Base-by-base conservation (phyloP, 2,113 vertebrate genomes). In the Butorides virescens region DNA sequence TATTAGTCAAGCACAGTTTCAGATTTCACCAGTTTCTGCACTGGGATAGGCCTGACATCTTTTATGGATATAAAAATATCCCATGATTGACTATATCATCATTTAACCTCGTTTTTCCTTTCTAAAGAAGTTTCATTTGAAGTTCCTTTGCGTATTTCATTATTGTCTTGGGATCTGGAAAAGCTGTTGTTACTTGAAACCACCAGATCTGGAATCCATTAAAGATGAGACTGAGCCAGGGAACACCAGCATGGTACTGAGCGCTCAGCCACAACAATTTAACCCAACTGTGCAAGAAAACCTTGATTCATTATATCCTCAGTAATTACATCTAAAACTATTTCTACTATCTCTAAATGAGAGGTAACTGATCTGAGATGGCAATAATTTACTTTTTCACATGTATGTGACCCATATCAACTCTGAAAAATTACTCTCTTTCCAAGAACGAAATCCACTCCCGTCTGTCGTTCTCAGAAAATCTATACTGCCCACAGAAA, bases 131-230 rank as follows among this genome's bases (percentile, higher is more conserved):
- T 65, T 71, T 95, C 53, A 92, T 98, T 98, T 98, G 97, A 98
- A 98, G 95, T 97, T 95, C 53, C 34, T 96, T 91, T 95, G 88
- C 8, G 14, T 74, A 94, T 96, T 97, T 97, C 96, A 92, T 97
- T 96, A 97, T 85, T 93, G 87, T 81, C 96, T 62, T 50, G 91
- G 88, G 96, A 90, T 96, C 91, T 86, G 86, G 92, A 96, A 97
- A 96, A 95, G 52, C 85, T 98, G 47, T 4, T 96, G 81, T 97
- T 98, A 97, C 93, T 97, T 96, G 78, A 98, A 97, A 93, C 89
- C 92, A 82, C 20, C 61, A 93, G 68, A 93, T 96, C 97, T 98
- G 97, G 94, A 98, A 96, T 92, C 44, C 74, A 97, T 98, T 98
- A 98, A 78, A 53, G 86, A 75, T 68, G 74, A 93, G 71, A 80